Percentiles rank a stretch among this genome's conserved stretches.
phyloP scores from a whole-genome alignment of 2,888 invertebrate species.

The Drosophila testacea region DNA sequence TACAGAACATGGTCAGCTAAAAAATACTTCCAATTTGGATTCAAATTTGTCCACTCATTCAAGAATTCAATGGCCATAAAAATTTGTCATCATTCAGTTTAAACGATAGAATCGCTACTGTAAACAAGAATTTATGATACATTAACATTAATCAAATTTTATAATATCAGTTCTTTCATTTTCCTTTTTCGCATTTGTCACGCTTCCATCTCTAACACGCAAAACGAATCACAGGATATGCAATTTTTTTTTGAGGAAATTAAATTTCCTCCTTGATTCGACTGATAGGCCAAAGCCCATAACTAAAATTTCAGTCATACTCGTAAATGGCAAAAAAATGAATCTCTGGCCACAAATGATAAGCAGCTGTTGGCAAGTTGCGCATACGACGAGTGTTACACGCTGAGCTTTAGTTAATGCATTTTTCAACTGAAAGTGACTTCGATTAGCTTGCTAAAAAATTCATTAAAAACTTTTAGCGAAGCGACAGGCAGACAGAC shows the following conservation, averaged over 20 bases:
- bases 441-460: conserved; percentile 77
- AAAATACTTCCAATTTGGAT: no score
- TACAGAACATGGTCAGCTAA: no score
- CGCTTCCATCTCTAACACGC: background rate
- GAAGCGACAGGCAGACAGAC: conserved; percentile 32
- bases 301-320: background rate
- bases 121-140: background rate
- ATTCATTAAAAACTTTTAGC: conserved; percentile 79
- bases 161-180: background rate
- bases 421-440: conserved; percentile 72
- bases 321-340: conserved; percentile 1
- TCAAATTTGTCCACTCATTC: no score
- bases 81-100: no score
- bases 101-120: no score
- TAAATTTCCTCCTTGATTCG: conserved; percentile 18
- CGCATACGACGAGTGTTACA: conserved; percentile 52
- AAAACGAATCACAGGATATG: conserved; percentile 4
- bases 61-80: no score
- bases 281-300: conserved; percentile 1
- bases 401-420: conserved; percentile 59
- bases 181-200: background rate
- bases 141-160: background rate
- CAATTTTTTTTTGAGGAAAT: conserved; percentile 18
- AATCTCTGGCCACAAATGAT: conserved; percentile 22
- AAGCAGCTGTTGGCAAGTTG: conserved; percentile 31